Conservation (phyloP, 1,140 invertebrate genomes). For the Drosophila lacertosa region DNA sequence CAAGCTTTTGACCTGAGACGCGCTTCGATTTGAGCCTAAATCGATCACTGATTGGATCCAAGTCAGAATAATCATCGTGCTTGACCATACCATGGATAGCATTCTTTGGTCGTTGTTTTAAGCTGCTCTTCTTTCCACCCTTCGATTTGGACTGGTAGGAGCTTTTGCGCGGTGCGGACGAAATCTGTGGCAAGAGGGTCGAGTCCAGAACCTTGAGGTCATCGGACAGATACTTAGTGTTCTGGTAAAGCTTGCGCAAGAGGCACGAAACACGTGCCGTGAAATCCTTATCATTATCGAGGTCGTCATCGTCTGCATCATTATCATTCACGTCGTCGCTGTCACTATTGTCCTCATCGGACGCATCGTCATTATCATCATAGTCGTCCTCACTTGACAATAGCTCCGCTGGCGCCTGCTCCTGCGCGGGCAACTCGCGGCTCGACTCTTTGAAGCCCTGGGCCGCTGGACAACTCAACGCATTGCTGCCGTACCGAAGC, state of each 20-base stretch:
- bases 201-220: neutral
- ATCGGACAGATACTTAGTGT: neutral
- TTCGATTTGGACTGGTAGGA: neutral
- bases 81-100: neutral
- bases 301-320: neutral
- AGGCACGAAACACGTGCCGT: neutral
- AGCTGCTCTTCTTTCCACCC: neutral
- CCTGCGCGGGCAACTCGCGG: no score
- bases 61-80: neutral
- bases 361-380: constrained; percentile 5
- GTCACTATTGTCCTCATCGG: neutral
- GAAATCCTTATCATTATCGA: neutral
- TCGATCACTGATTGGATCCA: no score
- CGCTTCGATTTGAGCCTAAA: neutral
- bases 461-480: neutral
- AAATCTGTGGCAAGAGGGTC: neutral
- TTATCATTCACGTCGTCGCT: neutral
- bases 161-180: neutral
- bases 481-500: neutral
- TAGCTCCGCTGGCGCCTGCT: neutral
- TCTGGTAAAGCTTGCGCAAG: neutral
- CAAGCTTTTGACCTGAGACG: neutral
- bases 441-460: neutral
- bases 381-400: neutral
- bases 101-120: neutral